Conservation (phyloP, 2,797 vertebrate genomes). For the Mareca strepera region DNA sequence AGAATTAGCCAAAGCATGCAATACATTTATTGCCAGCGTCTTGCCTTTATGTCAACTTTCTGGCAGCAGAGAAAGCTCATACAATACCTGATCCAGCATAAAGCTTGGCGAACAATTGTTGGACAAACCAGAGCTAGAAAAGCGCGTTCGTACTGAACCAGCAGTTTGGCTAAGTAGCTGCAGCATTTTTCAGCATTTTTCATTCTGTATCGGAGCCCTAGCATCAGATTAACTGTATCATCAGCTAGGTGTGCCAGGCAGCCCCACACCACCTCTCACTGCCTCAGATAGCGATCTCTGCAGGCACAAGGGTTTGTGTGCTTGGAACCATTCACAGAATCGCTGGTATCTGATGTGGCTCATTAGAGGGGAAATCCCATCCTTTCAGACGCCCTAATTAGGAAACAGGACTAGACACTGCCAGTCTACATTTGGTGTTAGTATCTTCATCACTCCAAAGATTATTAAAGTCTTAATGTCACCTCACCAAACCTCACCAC, state of each 20-base stretch:
- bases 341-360: constrained; percentile 51
- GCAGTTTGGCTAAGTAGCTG: not conserved
- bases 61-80: not conserved
- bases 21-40: not conserved
- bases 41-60: not conserved
- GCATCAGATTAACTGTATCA: not conserved
- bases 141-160: not conserved
- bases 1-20: constrained; percentile 1
- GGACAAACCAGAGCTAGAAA: not conserved
- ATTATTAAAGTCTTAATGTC: not conserved
- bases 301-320: not conserved
- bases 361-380: constrained; percentile 48
- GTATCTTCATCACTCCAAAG: not conserved
- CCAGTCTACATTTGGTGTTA: not conserved
- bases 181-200: constrained; percentile 8
- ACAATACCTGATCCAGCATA: constrained; percentile 31
- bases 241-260: constrained; percentile 16
- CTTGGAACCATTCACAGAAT: not conserved
- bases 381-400: not conserved
- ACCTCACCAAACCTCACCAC: not conserved
- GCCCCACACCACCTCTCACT: not conserved
- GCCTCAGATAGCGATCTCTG: not conserved
- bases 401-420: constrained; percentile 14
- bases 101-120: not conserved
- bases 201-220: not conserved